phyloP scores from a whole-genome alignment of 2,113 vertebrate species.

The Naja naja region DNA sequence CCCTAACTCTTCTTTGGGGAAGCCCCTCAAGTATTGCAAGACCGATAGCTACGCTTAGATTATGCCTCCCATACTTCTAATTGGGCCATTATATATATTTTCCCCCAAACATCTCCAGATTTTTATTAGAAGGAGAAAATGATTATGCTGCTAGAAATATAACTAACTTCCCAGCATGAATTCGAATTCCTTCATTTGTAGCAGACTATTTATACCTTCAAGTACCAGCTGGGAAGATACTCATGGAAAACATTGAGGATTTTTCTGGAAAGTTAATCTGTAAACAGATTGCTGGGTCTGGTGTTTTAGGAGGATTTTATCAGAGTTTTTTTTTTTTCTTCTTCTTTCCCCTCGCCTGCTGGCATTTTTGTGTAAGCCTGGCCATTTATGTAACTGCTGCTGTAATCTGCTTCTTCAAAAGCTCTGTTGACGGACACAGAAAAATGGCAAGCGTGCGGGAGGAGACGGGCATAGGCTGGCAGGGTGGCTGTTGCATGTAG shows the following conservation, averaged over 20 bases:
- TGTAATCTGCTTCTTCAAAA: not conserved
- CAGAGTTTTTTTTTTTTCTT: accelerated
- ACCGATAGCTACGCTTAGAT: not conserved
- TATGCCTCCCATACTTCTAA: not conserved
- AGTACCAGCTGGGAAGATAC: not conserved
- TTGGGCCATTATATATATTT: not conserved
- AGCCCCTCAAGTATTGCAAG: not conserved
- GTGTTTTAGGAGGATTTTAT: not conserved
- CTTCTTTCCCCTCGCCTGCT: not conserved
- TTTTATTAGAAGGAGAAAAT: not conserved
- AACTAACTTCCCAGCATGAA: not conserved
- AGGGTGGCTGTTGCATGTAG: not conserved
- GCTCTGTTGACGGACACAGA: not conserved
- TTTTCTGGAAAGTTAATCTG: not conserved
- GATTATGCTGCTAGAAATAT: not conserved
- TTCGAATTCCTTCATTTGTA: not conserved
- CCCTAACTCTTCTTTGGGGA: not conserved
- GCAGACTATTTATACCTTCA: not conserved
- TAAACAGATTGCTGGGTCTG: not conserved
- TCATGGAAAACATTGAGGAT: not conserved
- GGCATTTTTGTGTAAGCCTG: not conserved
- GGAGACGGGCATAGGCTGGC: not conserved
- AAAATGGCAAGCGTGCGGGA: not conserved
- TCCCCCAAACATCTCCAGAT: too few species aligned
- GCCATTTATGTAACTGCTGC: not conserved